phyloP scores from a whole-genome alignment of 1,140 invertebrate genomes.

The Cotesia vestalis region DNA sequence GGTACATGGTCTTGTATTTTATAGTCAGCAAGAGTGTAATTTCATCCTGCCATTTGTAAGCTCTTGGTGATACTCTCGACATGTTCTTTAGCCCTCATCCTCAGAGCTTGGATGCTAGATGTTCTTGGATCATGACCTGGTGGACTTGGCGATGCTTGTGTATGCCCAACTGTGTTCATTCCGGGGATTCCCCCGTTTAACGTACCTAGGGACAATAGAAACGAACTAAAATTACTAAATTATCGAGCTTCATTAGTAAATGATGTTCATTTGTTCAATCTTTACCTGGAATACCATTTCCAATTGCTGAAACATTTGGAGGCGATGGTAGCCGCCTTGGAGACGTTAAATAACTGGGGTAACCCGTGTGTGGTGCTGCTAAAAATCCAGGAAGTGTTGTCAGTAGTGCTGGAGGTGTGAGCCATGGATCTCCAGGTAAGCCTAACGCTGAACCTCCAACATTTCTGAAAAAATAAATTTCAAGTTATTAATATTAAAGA shows the following conservation, averaged over 20 bases:
- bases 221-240: slow-evolving; percentile 43
- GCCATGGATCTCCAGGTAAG: slow-evolving; percentile 88
- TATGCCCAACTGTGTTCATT: slow-evolving; percentile 53
- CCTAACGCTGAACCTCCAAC: slow-evolving; percentile 74
- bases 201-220: slow-evolving; percentile 48
- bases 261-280: slow-evolving; percentile 28
- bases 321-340: slow-evolving; percentile 67
- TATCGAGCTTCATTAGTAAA: slow-evolving; percentile 38
- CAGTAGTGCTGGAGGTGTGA: slow-evolving; percentile 82
- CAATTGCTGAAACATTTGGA: slow-evolving; percentile 53
- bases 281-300: slow-evolving; percentile 56
- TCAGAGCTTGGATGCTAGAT: slow-evolving; percentile 86
- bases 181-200: slow-evolving; percentile 56
- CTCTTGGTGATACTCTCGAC: slow-evolving; percentile 89
- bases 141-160: slow-evolving; percentile 59
- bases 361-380: slow-evolving; percentile 85
- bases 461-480: slow-evolving; percentile 47
- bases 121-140: slow-evolving; percentile 76
- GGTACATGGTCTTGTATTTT: slow-evolving; percentile 25
- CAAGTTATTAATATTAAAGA: no score
- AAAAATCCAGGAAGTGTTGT: slow-evolving; percentile 86
- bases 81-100: slow-evolving; percentile 93
- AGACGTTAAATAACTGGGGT: slow-evolving; percentile 87
- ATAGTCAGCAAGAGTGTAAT: slow-evolving; percentile 30
- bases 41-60: slow-evolving; percentile 80